Base-by-base conservation (phyloP, 2,797 vertebrate species). In the Acanthornis magna region DNA sequence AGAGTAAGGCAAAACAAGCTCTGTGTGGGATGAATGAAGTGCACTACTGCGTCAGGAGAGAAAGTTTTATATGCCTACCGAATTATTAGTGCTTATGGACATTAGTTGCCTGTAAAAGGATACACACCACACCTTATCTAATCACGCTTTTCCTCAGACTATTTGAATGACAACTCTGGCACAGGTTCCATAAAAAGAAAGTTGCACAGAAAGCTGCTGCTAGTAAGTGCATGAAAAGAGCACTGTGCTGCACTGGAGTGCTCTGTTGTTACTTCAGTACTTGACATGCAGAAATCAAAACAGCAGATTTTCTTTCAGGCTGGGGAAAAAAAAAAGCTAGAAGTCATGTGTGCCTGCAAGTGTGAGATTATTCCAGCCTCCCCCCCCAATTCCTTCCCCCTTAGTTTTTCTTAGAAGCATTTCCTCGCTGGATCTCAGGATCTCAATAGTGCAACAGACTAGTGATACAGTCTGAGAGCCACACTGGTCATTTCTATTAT, bases 311-410 rank as follows among this genome's bases (percentile, higher is more conserved):
- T 89, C 63, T 91, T 86, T 60, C 43, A 62, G 36, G 9, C 16
- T 29, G 55, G 38, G 38, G 54, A 21, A 25, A 57, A 63, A 79
- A 48, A 25, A 36, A 40, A 34, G 3, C 53, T 36, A 36, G 32
- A 65, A 93, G 50, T 12, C 14, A 53, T 20, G 13, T 73, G 25
- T 29, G 23, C 60, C 53, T 65, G 25, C 32, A 80, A 93, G 43
- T 6, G 48, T 12, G 12, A 48, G 26, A 32, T 57, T 42, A 61
- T 25, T 63, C 47, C 42, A 5, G 5, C 3, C 2, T 17, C 7
- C 5, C 1, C 11, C 3, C 3, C 2, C 1, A 2, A 14, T 10
- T 9, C 4, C 8, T 4, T 2, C 1, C 4, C 2, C 5, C 5
- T 70, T 51, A 55, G 16, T 10, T 55, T 89, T 85, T 45, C 81